A percentile compares a stretch with the other conserved stretches of the same genome.
Evolutionary conservation across 2,113 vertebrate species (phyloP).

Genomic region (Nymphicus hollandicus): DNA sequence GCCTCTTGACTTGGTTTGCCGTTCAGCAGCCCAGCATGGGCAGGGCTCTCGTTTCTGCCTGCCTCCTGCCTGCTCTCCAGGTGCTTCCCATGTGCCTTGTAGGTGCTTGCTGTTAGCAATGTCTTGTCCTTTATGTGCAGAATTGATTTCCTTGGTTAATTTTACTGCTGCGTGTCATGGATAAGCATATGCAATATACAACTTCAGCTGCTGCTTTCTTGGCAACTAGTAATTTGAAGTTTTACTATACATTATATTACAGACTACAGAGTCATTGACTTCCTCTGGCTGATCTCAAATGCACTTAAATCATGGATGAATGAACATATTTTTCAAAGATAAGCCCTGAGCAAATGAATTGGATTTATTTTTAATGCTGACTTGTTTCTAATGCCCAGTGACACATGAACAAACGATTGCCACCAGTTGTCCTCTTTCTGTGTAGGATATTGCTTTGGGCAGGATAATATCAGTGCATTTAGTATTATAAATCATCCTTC

Average conservation of each 20-base stretch:
- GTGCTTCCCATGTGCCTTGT: fast-evolving
- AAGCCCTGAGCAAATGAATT: slow-evolving; percentile 58
- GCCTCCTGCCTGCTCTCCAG: not conserved
- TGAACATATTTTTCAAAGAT: slow-evolving; percentile 39
- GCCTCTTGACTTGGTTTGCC: fast-evolving
- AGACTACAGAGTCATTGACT: not conserved
- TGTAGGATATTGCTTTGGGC: slow-evolving; percentile 22
- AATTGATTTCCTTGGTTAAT: not conserved
- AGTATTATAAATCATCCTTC: slow-evolving; percentile 9
- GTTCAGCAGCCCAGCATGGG: fast-evolving
- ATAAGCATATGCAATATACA: not conserved
- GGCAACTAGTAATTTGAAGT: not conserved
- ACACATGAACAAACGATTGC: slow-evolving; percentile 47
- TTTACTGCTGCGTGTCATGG: not conserved
- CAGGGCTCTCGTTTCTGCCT: not conserved
- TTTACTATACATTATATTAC: not conserved
- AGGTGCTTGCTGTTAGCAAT: fast-evolving
- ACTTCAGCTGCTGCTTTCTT: not conserved
- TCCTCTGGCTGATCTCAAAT: slow-evolving; percentile 6
- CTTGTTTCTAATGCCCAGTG: slow-evolving; percentile 44
- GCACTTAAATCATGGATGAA: slow-evolving; percentile 13
- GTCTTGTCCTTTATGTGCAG: not conserved
- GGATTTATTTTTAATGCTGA: slow-evolving; percentile 54
- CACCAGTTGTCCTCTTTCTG: slow-evolving; percentile 28
- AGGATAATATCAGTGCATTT: slow-evolving; percentile 3